phyloP scores from a whole-genome alignment of 2,888 invertebrate species.

The Drosophila neotestacea region DNA sequence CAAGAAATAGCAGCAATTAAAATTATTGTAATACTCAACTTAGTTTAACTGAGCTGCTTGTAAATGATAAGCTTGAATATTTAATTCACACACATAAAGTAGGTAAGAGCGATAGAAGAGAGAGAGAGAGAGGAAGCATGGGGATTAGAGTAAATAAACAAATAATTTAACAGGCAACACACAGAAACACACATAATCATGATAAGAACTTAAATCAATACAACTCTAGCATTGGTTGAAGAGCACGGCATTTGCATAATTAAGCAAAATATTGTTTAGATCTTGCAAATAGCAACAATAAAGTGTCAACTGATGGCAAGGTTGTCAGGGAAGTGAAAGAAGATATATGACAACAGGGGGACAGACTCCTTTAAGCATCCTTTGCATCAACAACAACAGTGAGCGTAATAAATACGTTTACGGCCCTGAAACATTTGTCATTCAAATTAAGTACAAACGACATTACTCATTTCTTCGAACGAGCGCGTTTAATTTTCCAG shows the following conservation, averaged over 20 bases:
- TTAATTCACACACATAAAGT: slow-evolving; percentile 6
- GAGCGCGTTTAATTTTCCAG: slow-evolving; percentile 28
- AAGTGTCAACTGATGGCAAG: slow-evolving; percentile 46
- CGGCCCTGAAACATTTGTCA: slow-evolving; percentile 69
- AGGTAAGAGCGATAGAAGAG: not conserved
- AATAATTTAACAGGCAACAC: slow-evolving; percentile 3
- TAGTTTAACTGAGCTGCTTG: not conserved
- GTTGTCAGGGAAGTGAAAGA: slow-evolving; percentile 11
- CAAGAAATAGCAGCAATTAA: not conserved
- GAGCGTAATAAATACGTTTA: slow-evolving; percentile 70
- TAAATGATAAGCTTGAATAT: slow-evolving; percentile 11
- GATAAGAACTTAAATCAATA: slow-evolving; percentile 52
- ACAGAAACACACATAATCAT: slow-evolving; percentile 1
- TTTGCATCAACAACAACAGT: slow-evolving; percentile 17
- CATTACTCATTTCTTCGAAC: slow-evolving; percentile 65
- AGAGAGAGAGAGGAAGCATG: not conserved
- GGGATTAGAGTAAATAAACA: slow-evolving; percentile 27
- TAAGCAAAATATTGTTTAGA: slow-evolving; percentile 55
- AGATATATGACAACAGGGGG: slow-evolving; percentile 14
- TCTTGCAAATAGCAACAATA: slow-evolving; percentile 38
- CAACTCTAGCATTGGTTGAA: slow-evolving; percentile 28
- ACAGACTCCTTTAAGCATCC: slow-evolving; percentile 1
- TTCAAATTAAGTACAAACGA: slow-evolving; percentile 75
- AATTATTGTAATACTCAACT: not conserved
- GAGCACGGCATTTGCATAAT: slow-evolving; percentile 46